Evolutionary conservation across 2,888 invertebrate species (phyloP).

Genomic region (Pristionchus japonicus): DNA sequence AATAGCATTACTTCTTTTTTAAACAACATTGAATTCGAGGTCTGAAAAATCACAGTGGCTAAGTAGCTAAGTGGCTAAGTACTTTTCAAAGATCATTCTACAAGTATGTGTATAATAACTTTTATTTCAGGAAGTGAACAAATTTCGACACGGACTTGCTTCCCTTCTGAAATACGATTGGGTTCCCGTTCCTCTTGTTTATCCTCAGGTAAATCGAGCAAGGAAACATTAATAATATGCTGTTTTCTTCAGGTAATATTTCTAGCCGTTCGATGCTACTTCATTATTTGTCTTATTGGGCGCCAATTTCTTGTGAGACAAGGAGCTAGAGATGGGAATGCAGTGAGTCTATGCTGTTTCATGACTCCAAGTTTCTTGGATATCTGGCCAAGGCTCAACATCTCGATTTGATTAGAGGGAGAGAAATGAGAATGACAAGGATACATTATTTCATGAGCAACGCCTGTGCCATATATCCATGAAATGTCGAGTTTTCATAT

Average conservation of each 20-base stretch:
- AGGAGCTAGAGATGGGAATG: slow-evolving; percentile 38
- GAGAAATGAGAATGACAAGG: no score
- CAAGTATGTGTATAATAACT: not conserved
- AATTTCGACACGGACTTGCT: slow-evolving; percentile 64
- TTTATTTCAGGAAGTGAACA: slow-evolving; percentile 56
- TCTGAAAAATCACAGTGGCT: no score
- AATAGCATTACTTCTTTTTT: not conserved
- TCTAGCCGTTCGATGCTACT: slow-evolving; percentile 63
- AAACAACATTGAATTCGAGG: no score
- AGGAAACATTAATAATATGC: not conserved
- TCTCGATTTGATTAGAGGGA: no score
- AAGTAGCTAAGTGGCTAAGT: no score
- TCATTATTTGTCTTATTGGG: slow-evolving; percentile 61
- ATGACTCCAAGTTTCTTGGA: no score
- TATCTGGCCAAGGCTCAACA: no score
- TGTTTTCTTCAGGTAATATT: slow-evolving; percentile 55
- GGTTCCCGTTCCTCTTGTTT: slow-evolving; percentile 64
- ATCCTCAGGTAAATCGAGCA: slow-evolving; percentile 53
- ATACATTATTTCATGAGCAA: no score
- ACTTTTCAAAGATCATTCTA: not conserved
- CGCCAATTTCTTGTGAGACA: slow-evolving; percentile 63
- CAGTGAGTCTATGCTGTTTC: not conserved
- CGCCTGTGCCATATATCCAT: no score
- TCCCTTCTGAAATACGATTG: slow-evolving; percentile 66
- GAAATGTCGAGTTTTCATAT: no score